A percentile compares a stretch with the other conserved stretches of the same genome.
Conservation (phyloP, 2,888 invertebrate species). For the Conomelus anceps region DNA sequence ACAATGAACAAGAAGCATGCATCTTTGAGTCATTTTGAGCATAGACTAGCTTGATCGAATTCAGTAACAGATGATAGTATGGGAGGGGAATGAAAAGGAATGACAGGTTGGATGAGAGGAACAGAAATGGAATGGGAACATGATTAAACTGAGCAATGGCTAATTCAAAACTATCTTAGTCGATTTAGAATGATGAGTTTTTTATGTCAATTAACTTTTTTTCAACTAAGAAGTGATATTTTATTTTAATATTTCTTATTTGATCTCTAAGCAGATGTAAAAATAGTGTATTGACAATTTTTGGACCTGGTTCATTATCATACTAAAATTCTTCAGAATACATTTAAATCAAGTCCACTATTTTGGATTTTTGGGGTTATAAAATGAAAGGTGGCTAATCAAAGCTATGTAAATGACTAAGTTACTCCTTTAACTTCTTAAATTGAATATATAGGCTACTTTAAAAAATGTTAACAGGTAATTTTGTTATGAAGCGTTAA, state of each 20-base stretch:
- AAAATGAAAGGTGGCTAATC: constrained; percentile 11
- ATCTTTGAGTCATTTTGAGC: too few species aligned
- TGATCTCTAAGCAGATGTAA: constrained; percentile 4
- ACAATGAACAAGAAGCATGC: too few species aligned
- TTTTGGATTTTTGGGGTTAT: constrained; percentile 15
- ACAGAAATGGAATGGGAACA: too few species aligned
- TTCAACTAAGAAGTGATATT: not conserved
- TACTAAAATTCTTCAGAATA: constrained; percentile 16
- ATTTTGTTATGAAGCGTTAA: constrained; percentile 19
- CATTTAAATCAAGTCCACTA: constrained; percentile 16
- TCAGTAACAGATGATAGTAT: too few species aligned
- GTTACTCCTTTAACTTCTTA: constrained; percentile 11
- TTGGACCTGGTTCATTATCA: constrained; percentile 14
- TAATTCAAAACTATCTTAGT: too few species aligned
- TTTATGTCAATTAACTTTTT: too few species aligned
- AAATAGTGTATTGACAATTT: constrained; percentile 6
- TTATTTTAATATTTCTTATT: not conserved
- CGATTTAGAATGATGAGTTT: constrained; percentile 4
- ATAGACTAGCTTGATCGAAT: too few species aligned
- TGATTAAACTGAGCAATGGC: too few species aligned
- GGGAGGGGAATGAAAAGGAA: too few species aligned
- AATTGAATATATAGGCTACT: constrained; percentile 6
- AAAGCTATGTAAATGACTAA: constrained; percentile 14
- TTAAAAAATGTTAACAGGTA: constrained; percentile 9
- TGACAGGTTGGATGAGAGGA: too few species aligned